phyloP scores from a whole-genome alignment of 2,113 vertebrate genomes.

The Maccullochella peelii region DNA sequence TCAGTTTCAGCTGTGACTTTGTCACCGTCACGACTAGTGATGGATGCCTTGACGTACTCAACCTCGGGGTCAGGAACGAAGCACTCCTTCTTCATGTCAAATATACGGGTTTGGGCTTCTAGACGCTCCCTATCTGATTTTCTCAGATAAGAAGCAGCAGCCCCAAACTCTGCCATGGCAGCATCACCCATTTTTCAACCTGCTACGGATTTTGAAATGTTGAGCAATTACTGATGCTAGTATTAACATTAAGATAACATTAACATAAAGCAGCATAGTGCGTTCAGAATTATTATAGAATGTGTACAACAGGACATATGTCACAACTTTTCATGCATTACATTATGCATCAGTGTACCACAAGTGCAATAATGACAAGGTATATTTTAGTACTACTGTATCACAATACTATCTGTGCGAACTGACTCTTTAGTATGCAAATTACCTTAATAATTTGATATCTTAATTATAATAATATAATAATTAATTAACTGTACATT shows the following conservation, averaged over 20 bases:
- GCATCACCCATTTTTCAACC: slow-evolving; percentile 14
- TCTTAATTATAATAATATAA: no score
- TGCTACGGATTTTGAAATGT: background rate
- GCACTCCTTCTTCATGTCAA: slow-evolving; percentile 15
- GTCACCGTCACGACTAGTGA: background rate
- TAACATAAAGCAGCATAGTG: background rate
- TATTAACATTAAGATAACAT: background rate
- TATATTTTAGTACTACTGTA: background rate
- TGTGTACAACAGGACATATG: background rate
- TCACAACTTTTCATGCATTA: background rate
- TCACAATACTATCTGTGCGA: background rate
- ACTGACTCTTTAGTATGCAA: background rate
- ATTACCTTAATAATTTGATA: no score
- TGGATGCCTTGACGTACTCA: slow-evolving; percentile 1
- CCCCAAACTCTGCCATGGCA: background rate
- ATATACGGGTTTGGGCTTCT: background rate
- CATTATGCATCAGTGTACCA: background rate
- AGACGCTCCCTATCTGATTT: slow-evolving; percentile 13
- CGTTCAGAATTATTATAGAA: background rate
- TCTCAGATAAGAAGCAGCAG: background rate
- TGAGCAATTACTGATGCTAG: background rate
- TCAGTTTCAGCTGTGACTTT: slow-evolving; percentile 1
- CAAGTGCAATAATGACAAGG: background rate
- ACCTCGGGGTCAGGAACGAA: background rate
- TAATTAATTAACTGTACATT: background rate